These are phyloP conservation scores for Channallabes apus DNA, from an alignment of 2,797 vertebrate genomes.

Conservation along the genomic window DNA sequence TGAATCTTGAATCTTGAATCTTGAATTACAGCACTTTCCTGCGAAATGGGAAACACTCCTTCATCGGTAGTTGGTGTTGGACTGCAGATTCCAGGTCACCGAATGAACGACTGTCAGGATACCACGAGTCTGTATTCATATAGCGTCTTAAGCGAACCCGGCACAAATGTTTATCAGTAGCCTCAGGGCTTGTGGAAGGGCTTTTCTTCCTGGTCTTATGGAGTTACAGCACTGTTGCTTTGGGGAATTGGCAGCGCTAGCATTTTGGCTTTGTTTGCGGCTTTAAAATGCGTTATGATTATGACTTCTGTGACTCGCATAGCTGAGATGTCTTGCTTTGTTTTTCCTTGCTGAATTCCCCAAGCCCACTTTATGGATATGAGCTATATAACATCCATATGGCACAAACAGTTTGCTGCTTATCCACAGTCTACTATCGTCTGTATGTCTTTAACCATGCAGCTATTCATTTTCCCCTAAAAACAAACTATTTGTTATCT, in stretches of 20 bases:
- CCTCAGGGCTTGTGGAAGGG: slow-evolving; percentile 37
- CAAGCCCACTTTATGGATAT: slow-evolving; percentile 12
- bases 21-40: background rate
- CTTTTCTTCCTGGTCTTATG: slow-evolving; percentile 39
- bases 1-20: too few relatives aligned
- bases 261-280: slow-evolving; percentile 46
- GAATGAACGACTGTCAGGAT: slow-evolving; percentile 20
- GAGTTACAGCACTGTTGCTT: slow-evolving; percentile 38
- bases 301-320: slow-evolving; percentile 31
- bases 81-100: slow-evolving; percentile 2
- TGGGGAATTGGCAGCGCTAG: slow-evolving; percentile 19
- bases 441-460: background rate
- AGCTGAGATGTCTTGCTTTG: slow-evolving; percentile 24
- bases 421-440: background rate
- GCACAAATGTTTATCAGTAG: slow-evolving; percentile 41
- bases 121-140: slow-evolving; percentile 33
- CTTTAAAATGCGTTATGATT: slow-evolving; percentile 42
- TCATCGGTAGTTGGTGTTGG: background rate
- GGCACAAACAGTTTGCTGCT: background rate
- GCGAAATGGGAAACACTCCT: background rate
- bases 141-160: slow-evolving; percentile 1
- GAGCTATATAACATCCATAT: slow-evolving; percentile 8
- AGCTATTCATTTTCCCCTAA: background rate
- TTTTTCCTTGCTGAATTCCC: slow-evolving; percentile 17
- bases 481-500: background rate